A percentile compares a stretch with the other conserved stretches of the same genome.
Conservation (phyloP, 2,113 vertebrate genomes). For the Catharus minimus region DNA sequence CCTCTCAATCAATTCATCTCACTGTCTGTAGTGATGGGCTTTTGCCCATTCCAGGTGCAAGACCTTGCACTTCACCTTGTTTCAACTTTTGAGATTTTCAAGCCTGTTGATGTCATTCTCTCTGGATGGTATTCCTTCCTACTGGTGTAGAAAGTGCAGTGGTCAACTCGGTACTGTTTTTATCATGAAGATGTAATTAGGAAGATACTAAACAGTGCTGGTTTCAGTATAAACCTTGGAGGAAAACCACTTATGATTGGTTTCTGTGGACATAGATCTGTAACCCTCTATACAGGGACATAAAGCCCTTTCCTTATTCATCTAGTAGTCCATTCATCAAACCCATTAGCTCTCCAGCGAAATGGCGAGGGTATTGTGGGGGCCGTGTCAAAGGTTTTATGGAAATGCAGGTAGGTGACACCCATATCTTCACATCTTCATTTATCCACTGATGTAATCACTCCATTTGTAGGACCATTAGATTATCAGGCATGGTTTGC, state of each 20-base stretch:
- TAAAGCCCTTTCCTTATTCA: background rate
- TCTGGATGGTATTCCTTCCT: background rate
- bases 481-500: background rate
- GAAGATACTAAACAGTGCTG: background rate
- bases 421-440: background rate
- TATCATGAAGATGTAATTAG: background rate
- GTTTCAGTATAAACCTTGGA: background rate
- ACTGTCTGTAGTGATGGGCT: background rate
- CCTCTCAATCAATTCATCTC: background rate
- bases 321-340: background rate
- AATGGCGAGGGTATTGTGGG: background rate
- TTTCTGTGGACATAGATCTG: background rate
- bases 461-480: background rate
- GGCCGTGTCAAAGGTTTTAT: background rate
- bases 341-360: background rate
- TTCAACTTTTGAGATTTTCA: background rate
- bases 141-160: background rate
- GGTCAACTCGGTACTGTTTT: background rate
- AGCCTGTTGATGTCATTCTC: fast-evolving
- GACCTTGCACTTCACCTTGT: background rate
- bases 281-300: background rate
- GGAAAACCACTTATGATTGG: fast-evolving
- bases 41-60: background rate
- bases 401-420: background rate
- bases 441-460: background rate